Percentiles rank a stretch among this genome's conserved stretches.
Evolutionary conservation across 2,113 vertebrate species (phyloP).

Genomic region (Hippopotamus amphibius): DNA sequence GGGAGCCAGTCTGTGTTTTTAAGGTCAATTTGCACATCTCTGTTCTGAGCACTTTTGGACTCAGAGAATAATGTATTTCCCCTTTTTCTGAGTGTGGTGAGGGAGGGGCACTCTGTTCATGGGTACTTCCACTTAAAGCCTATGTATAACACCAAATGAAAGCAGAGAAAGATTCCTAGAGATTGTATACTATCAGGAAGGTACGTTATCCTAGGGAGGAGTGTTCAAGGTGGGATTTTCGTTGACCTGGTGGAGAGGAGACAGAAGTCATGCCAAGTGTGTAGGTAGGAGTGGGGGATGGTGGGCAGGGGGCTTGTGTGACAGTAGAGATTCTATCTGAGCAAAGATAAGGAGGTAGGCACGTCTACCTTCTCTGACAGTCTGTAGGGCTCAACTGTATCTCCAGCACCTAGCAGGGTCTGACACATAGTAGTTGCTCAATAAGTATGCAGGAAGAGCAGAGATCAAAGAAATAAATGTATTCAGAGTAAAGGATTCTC

Average conservation of each 20-base stretch:
- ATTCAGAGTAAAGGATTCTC: not conserved
- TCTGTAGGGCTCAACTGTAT: not conserved
- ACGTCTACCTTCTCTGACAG: not conserved
- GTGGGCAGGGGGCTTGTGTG: not conserved
- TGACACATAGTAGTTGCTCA: not conserved
- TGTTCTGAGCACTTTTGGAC: not conserved
- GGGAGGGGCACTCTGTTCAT: not conserved
- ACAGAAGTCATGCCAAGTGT: not conserved
- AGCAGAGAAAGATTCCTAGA: not conserved
- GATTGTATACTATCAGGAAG: not conserved
- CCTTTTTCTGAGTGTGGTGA: not conserved
- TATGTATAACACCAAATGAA: not conserved
- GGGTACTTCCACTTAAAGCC: not conserved
- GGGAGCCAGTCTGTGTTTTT: not conserved
- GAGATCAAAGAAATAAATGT: not conserved
- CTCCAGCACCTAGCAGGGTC: not conserved
- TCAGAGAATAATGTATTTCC: not conserved
- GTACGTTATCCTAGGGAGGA: not conserved
- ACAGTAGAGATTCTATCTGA: not conserved
- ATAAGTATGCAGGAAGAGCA: not conserved
- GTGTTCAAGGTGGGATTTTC: not conserved
- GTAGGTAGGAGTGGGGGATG: too few species aligned
- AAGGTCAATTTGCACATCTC: not conserved
- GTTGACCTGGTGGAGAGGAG: not conserved
- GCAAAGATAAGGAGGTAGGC: not conserved